Evolutionary conservation across 2,888 invertebrate species (phyloP).

Genomic region (Aelia acuminata): DNA sequence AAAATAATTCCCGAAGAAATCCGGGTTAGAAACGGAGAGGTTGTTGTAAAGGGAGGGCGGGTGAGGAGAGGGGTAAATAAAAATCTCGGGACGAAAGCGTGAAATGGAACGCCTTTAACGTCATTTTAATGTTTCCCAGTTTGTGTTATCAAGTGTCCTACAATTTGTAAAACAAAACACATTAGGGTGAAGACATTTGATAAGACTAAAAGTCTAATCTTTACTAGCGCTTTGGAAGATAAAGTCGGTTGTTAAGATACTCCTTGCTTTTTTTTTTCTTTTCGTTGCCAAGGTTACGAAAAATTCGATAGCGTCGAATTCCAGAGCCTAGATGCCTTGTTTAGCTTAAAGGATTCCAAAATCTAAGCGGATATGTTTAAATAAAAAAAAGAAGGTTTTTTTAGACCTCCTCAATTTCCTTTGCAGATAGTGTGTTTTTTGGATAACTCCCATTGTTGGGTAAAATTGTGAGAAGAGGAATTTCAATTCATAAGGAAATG

Average conservation of each 20-base stretch:
- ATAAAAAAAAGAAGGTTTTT: background rate
- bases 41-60: too few relatives aligned
- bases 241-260: background rate
- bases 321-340: background rate
- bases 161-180: conserved; percentile 35
- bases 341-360: background rate
- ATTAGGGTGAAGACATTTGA: conserved; percentile 15
- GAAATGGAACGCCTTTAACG: conserved; percentile 12
- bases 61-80: background rate
- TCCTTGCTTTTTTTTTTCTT: background rate
- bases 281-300: background rate
- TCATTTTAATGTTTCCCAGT: background rate
- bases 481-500: background rate
- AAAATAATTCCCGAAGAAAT: background rate
- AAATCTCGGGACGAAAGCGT: background rate
- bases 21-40: too few relatives aligned
- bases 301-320: background rate
- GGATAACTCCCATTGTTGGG: background rate
- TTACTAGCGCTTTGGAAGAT: background rate
- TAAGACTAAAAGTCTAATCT: conserved; percentile 24
- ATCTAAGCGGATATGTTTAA: background rate
- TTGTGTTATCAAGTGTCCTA: conserved; percentile 16
- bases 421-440: background rate
- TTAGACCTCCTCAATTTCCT: background rate
- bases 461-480: background rate